phyloP scores from a whole-genome alignment of 2,113 vertebrate species.

The Ia io region DNA sequence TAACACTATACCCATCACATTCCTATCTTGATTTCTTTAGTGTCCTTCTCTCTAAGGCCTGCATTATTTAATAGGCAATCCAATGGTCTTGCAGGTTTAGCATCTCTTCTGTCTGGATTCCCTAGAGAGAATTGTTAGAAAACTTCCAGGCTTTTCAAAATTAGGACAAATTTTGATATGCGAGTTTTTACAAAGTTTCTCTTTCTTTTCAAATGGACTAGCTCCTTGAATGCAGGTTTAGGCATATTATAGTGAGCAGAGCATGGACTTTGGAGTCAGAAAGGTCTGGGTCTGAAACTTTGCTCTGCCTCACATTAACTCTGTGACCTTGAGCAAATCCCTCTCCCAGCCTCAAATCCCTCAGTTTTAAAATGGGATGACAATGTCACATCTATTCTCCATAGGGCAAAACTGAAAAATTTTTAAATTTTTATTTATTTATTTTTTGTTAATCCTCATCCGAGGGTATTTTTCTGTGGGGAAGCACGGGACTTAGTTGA shows the following conservation, averaged over 20 bases:
- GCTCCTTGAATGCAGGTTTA: neutral
- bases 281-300: neutral
- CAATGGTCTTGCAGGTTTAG: neutral
- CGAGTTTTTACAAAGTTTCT: neutral
- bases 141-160: neutral
- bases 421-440: neutral
- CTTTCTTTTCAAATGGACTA: neutral
- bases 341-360: neutral
- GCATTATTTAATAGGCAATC: neutral
- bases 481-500: no score
- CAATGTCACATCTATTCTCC: neutral
- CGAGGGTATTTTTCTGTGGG: neutral
- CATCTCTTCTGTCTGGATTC: neutral
- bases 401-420: neutral
- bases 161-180: neutral
- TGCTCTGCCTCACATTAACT: neutral
- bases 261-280: neutral
- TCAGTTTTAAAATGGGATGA: neutral
- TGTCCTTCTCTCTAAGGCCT: neutral
- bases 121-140: neutral
- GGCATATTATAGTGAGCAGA: neutral
- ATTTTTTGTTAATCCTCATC: no score
- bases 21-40: neutral
- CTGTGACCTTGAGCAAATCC: neutral
- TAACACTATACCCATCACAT: neutral